Conservation (phyloP, 2,113 vertebrate genomes). For the Nycticorax nycticorax region DNA sequence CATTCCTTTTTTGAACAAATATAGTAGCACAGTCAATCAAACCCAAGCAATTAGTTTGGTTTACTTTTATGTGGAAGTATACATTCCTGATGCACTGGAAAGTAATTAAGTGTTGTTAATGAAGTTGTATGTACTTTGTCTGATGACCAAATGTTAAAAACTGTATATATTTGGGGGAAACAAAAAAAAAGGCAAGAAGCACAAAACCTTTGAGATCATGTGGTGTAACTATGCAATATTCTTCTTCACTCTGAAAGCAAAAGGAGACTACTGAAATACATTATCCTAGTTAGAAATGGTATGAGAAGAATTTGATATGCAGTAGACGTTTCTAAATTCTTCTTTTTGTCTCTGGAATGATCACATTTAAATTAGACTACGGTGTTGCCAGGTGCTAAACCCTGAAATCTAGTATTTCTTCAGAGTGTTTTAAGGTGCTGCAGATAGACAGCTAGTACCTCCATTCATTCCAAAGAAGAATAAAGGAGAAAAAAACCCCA, state of each 20-base stretch:
- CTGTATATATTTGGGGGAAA: fast-evolving
- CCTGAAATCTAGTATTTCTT: not conserved
- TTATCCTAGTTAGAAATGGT: not conserved
- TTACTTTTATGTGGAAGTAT: not conserved
- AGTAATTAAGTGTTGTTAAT: not conserved
- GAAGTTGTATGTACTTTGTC: not conserved
- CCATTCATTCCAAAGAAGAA: not conserved
- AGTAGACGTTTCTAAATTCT: not conserved
- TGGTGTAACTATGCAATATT: not conserved
- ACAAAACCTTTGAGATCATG: not conserved
- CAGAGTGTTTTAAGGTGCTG: not conserved
- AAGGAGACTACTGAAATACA: not conserved
- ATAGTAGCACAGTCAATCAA: not conserved
- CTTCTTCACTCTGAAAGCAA: not conserved
- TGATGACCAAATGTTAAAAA: not conserved
- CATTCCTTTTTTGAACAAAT: not conserved
- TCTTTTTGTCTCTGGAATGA: not conserved
- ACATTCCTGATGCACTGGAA: not conserved
- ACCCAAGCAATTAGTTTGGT: not conserved
- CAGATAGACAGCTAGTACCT: not conserved
- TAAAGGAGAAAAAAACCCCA: not conserved
- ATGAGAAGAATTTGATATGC: not conserved
- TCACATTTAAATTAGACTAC: not conserved
- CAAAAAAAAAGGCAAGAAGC: not conserved
- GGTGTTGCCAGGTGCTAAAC: not conserved